Evolutionary conservation across 2,113 vertebrate genomes (phyloP), one percentile per base, ranked within the genome.

Genomic region (Corythaeola cristata): DNA sequence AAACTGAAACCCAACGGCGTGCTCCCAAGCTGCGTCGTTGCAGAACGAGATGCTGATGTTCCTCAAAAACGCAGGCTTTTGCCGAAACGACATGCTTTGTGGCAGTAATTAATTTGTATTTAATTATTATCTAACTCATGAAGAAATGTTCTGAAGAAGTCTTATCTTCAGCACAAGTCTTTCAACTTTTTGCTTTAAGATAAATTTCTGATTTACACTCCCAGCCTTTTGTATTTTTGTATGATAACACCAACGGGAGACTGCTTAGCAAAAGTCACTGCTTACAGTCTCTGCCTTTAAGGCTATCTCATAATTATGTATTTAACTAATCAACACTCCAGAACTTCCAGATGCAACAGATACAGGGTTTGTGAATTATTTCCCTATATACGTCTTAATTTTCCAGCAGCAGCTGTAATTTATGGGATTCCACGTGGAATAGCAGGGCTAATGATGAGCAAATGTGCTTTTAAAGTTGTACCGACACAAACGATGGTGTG

Each of bases 241-340:
- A 5, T 5, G 35, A 15, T 74, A 56, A n/a, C 41, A n/a, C 37
- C 79, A 77, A 69, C 91, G 82, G 91, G 88, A 94, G 88, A 89
- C 91, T 94, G 79, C 80, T 47, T 79, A 44, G 96, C 71, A 90
- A 73, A 95, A 95, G 95, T 92, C 96, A 94, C 95, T 82, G 95
- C 96, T 97, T 93, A 95, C 94, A 94, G 28, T 89, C 87, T 90
- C 93, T 97, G 96, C 97, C 97, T 97, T 96, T 96, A 96, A 97
- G 96, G 97, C 95, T 94, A 95, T 96, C 97, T 97, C 94, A 37
- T 97, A 96, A 97, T 97, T 95, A 97, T 67, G 92, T 92, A 86
- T 74, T 85, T 62, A 80, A 80, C 74, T 89, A 56, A 97, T 97
- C 96, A 96, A 81, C 89, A 95, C 96, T 97, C 74, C 96, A 96